Conservation (phyloP, 2,888 invertebrate species). For the Cremastinae sp. region DNA sequence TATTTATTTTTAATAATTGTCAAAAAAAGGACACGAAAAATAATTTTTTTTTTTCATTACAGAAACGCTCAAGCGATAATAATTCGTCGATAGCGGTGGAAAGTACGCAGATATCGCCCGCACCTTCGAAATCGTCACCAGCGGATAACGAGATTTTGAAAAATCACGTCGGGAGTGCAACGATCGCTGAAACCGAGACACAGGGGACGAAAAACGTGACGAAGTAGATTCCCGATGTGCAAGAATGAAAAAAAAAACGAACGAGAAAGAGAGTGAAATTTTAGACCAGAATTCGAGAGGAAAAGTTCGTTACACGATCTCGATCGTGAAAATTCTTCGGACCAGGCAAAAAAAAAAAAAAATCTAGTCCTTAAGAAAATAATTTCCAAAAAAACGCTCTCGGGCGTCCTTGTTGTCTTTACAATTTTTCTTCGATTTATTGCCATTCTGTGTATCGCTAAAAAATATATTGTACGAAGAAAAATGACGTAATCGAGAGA, state of each 20-base stretch:
- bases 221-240: constrained; percentile 36
- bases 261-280: constrained; percentile 14
- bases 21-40: background rate
- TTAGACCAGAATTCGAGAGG: too few species aligned
- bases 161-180: constrained; percentile 27
- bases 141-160: constrained; percentile 46
- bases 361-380: constrained; percentile 47
- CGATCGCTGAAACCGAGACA: constrained; percentile 15
- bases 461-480: background rate
- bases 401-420: constrained; percentile 17
- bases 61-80: constrained; percentile 54
- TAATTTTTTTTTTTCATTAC: constrained; percentile 27
- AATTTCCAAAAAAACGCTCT: constrained; percentile 35
- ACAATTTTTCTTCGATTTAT: constrained; percentile 8
- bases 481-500: background rate
- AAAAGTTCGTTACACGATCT: constrained; percentile 12
- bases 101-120: constrained; percentile 31
- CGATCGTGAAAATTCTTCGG: constrained; percentile 50
- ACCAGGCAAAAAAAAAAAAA: constrained; percentile 45
- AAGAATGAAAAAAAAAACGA: constrained; percentile 21
- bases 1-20: background rate
- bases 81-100: constrained; percentile 31
- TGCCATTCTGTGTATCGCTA: constrained; percentile 11
- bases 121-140: constrained; percentile 35
- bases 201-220: constrained; percentile 43